Percentiles rank a stretch among this genome's conserved stretches.
Evolutionary conservation across 2,888 invertebrate species (phyloP).

Genomic region (Phyllotreta striolata): DNA sequence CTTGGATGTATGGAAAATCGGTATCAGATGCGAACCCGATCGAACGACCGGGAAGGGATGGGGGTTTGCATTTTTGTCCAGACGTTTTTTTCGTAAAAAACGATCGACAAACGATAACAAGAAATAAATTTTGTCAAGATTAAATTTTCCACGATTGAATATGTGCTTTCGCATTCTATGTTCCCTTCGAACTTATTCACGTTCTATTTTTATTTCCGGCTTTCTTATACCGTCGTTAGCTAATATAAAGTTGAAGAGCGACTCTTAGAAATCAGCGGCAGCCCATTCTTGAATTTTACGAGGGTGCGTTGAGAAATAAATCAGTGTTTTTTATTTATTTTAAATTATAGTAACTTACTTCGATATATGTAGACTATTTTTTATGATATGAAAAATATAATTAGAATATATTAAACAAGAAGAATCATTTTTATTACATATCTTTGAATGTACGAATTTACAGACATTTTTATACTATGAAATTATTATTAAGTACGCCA

Average conservation of each 20-base stretch:
- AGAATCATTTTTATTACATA: too few species aligned
- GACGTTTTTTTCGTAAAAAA: slow-evolving; percentile 28
- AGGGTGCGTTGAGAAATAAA: too few species aligned
- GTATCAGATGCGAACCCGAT: slow-evolving; percentile 17
- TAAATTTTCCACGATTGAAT: slow-evolving; percentile 53
- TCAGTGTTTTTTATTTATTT: too few species aligned
- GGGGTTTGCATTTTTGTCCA: slow-evolving; percentile 12
- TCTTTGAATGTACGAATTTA: too few species aligned
- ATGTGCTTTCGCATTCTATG: slow-evolving; percentile 52
- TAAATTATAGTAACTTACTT: too few species aligned
- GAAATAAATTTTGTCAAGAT: slow-evolving; percentile 51
- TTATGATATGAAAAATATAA: too few species aligned
- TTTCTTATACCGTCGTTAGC: slow-evolving; percentile 54
- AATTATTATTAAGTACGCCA: slow-evolving; percentile 8
- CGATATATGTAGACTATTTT: too few species aligned
- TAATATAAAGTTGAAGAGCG: slow-evolving; percentile 52
- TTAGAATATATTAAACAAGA: too few species aligned
- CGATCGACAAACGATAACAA: slow-evolving; percentile 44
- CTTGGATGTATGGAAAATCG: slow-evolving; percentile 1
- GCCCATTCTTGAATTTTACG: neutral
- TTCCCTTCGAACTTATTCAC: slow-evolving; percentile 44
- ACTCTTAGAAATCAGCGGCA: slow-evolving; percentile 40
- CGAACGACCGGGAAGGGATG: neutral
- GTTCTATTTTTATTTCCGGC: slow-evolving; percentile 55
- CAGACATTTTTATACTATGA: neutral